Evolutionary conservation across 2,797 vertebrate species (phyloP), one percentile per base, ranked within the genome.

Genomic region (Tolypeutes matacus): DNA sequence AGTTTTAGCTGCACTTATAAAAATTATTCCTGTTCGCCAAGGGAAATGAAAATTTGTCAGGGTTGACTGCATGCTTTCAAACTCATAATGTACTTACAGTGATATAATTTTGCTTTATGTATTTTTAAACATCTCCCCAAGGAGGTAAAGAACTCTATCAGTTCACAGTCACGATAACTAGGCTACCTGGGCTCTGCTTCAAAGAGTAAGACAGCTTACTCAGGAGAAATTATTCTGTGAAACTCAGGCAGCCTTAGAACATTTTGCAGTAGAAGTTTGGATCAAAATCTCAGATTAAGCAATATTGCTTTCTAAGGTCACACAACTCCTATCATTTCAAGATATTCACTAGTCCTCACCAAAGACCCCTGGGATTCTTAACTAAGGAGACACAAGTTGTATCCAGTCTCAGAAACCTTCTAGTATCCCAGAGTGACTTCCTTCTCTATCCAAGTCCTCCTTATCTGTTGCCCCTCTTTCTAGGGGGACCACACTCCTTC

Each of bases 61-160:
- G 17, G 31, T 31, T 91, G 86, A 75, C 72, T 42, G 51, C 25
- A 42, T 69, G 56, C 93, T 96, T 95, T 93, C 95, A 91, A 76
- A 89, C 46, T 94, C 80, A 93, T 53, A 36, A 75, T 53, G 77
- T 86, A 84, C 76, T 96, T 91, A 94, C 60, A 77, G 90, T 91
- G 56, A 94, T 89, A 51, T 77, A 81, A 95, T 95, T 97, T 95
- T 75, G 75, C 89, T 95, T 96, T 95, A 91, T 89, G 93, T 92
- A 84, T 95, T 97, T 97, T 94, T 95, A 96, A 97, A 86, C 42
- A 95, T 60, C 39, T 53, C 62, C 72, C 94, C 65, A 85, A 73
- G 85, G 94, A 97, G 73, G 62, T 1, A 90, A 29, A 77, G 34
- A 81, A 49, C 8, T 92, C 82, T 53, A 46, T 86, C 69, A 67